phyloP scores from a whole-genome alignment of 2,888 invertebrate species.

The Trissolcus brochymenae region DNA sequence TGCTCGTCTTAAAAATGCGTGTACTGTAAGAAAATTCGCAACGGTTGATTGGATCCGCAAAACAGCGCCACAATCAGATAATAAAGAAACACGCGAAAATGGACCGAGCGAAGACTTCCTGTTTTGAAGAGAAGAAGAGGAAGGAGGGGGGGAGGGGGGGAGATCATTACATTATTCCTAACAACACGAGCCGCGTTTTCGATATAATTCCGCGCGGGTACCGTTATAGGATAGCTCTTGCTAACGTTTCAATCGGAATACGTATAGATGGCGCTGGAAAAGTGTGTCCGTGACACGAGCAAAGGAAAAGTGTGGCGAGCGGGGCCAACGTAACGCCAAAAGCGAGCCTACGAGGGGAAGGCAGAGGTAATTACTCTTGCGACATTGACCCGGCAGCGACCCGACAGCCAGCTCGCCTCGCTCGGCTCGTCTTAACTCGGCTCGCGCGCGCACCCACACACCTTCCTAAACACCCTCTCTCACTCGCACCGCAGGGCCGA shows the following conservation, averaged over 20 bases:
- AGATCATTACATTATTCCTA: conserved; percentile 38
- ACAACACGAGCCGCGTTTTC: conserved; percentile 31
- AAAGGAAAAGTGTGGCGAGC: conserved; percentile 49
- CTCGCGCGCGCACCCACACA: conserved; percentile 60
- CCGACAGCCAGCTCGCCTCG: conserved; percentile 67
- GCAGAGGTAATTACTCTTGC: conserved; percentile 73
- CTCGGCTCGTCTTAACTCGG: conserved; percentile 60
- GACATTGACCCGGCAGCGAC: conserved; percentile 75
- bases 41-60: conserved; percentile 2
- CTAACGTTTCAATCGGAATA: conserved; percentile 41
- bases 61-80: conserved; percentile 21
- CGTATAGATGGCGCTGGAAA: conserved; percentile 35
- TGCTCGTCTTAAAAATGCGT: neutral
- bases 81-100: conserved; percentile 33
- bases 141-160: conserved; percentile 9
- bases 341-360: conserved; percentile 47
- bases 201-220: conserved; percentile 42
- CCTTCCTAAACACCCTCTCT: conserved; percentile 34
- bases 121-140: conserved; percentile 20
- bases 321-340: conserved; percentile 37
- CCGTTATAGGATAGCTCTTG: conserved; percentile 28
- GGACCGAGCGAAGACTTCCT: conserved; percentile 39
- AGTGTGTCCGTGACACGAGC: conserved; percentile 39
- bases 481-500: conserved; percentile 19
- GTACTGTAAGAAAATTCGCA: conserved; percentile 11